Evolutionary conservation across 2,113 vertebrate genomes (phyloP), one percentile per base, ranked within the genome.

Genomic region (Petrocephalus zakoni): DNA sequence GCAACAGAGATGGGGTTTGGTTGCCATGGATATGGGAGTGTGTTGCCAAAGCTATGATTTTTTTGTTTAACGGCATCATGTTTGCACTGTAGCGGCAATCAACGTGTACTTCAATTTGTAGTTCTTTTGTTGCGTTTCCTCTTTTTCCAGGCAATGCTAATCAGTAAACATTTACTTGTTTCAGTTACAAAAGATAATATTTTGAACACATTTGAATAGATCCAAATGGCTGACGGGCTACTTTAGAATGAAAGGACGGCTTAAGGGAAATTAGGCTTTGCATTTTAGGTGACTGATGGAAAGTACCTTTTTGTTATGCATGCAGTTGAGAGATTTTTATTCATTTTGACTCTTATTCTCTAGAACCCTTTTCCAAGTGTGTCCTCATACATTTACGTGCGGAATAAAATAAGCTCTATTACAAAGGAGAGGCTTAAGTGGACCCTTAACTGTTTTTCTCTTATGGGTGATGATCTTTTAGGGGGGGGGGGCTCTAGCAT

Each of bases 1-100:
- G 51, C 29, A 83, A 88, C 78, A 37, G 75, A 61, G 75, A 83
- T 58, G 72, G 81, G 37, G 21, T 22, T 56, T 47, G 53, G 88
- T 88, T 88, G 88, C 52, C 88, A 88, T 88, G 78, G 78, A 53
- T 84, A 88, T 7, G 37, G 75, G 22, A 42, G 21, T 51, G n/a
- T n/a, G 75, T 88, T 49, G 52, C 78, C 52, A 82, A 82, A 88
- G 29, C 51, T 37, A 53, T 51, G 21, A 10, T 21, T 55, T 64
- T 85, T 22, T 85, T 85, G 21, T n/a, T 49, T 51, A 6, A 52
- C 42, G 5, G 82, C 15, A 29, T 4, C 15, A 1, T 19, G 75
- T 81, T 81, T 68, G 61, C 61, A 68, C 61, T 68, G 61, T 68
- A 68, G 10, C 0, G 0, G 81, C 21, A 83, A n/a, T 22, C 81